phyloP scores from a whole-genome alignment of 2,888 invertebrate genomes.

The Augochlorella aurata region DNA sequence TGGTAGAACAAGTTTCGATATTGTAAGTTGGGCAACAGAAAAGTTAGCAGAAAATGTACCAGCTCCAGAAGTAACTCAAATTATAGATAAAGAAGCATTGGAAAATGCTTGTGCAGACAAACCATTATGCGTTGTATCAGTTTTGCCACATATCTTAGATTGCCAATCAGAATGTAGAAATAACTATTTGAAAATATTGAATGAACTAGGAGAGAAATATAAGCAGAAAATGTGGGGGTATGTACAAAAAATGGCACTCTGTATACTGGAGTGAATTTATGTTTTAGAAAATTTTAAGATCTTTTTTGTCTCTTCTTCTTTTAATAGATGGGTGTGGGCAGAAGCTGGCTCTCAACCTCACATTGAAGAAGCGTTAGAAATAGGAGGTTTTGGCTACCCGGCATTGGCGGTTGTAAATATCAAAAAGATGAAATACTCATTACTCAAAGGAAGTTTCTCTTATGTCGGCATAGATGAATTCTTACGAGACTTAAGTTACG shows the following conservation, averaged over 20 bases:
- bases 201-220: constrained; percentile 92
- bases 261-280: background rate
- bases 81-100: constrained; percentile 85
- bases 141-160: constrained; percentile 97
- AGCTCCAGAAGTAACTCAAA: constrained; percentile 92
- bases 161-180: constrained; percentile 96
- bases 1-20: constrained; percentile 94
- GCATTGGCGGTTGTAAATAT: constrained; percentile 98
- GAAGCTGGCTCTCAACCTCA: constrained; percentile 94
- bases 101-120: constrained; percentile 91
- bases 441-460: constrained; percentile 96
- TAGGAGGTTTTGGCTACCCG: constrained; percentile 99
- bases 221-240: constrained; percentile 97
- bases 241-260: constrained; percentile 73
- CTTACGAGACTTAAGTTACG: constrained; percentile 95
- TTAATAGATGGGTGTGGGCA: constrained; percentile 93
- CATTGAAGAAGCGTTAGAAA: constrained; percentile 94
- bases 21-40: constrained; percentile 94
- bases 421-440: constrained; percentile 98
- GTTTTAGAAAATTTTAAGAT: constrained; percentile 23
- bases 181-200: constrained; percentile 90
- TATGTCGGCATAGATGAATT: constrained; percentile 98
- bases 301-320: constrained; percentile 11
- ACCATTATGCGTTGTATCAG: constrained; percentile 94
- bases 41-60: constrained; percentile 93